A percentile compares a stretch with the other conserved stretches of the same genome.
These are phyloP conservation scores for Nephrotoma appendiculata DNA, from an alignment of 2,888 invertebrate genomes.

Conservation along the genomic window DNA sequence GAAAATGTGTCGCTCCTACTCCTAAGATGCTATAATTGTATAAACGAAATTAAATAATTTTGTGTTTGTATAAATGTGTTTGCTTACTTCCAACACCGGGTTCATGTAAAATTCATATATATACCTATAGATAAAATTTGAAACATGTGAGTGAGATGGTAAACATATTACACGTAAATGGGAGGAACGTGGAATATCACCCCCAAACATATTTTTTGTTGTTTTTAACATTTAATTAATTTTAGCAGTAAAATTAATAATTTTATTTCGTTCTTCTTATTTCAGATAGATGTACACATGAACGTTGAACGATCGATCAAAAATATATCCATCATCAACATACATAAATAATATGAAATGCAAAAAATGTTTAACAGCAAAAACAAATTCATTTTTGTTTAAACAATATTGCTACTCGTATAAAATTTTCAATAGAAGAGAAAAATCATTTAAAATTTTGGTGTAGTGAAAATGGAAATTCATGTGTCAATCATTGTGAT, in stretches of 20 bases:
- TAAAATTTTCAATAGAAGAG: neutral
- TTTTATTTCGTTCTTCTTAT: neutral
- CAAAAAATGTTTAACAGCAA: neutral
- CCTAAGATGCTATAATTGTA: neutral
- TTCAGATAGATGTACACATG: neutral
- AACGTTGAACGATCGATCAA: neutral
- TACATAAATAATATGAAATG: neutral
- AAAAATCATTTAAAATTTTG: neutral
- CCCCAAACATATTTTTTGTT: neutral
- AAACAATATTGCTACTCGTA: neutral
- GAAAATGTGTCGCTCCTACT: neutral
- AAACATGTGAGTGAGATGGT: too few species aligned
- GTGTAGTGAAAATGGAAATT: neutral
- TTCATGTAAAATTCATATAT: too few species aligned
- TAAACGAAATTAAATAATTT: neutral
- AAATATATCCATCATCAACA: neutral
- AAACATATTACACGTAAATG: too few species aligned
- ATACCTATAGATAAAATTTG: too few species aligned
- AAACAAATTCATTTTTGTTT: neutral
- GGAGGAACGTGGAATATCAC: neutral
- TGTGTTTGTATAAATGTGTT: neutral
- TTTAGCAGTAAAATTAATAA: neutral
- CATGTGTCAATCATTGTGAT: conserved; percentile 3
- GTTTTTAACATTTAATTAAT: neutral
- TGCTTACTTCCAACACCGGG: neutral